A percentile compares a stretch with the other conserved stretches of the same genome.
phyloP scores from a whole-genome alignment of 1,140 invertebrate genomes.

The Lutraria rhynchaena region DNA sequence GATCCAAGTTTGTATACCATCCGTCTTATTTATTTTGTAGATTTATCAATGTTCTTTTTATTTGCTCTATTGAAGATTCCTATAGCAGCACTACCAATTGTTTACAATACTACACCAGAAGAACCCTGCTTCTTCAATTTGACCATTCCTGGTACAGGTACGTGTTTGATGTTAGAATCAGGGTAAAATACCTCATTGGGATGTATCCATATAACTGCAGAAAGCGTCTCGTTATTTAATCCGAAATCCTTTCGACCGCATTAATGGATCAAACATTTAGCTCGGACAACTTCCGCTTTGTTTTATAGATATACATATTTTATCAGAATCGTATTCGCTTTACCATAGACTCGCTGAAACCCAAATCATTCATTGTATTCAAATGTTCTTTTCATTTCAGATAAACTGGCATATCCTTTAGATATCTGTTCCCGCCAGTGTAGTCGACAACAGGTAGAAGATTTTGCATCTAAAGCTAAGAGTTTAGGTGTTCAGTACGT shows the following conservation, averaged over 20 bases:
- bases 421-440: slow-evolving; percentile 64
- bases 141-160: slow-evolving; percentile 19
- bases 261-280: too few species aligned
- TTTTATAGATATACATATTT: not conserved
- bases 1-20: too few species aligned
- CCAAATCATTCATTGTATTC: too few species aligned
- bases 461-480: slow-evolving; percentile 67
- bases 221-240: too few species aligned
- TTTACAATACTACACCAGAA: slow-evolving; percentile 6
- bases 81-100: slow-evolving; percentile 20
- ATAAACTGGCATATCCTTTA: slow-evolving; percentile 64
- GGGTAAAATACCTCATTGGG: not conserved
- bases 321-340: not conserved
- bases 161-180: not conserved
- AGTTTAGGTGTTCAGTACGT: slow-evolving; percentile 74
- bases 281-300: not conserved
- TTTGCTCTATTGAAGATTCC: not conserved
- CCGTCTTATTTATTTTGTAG: too few species aligned
- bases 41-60: too few species aligned
- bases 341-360: too few species aligned
- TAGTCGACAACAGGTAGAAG: slow-evolving; percentile 63
- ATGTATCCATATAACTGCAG: not conserved
- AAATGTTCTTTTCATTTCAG: slow-evolving; percentile 59
- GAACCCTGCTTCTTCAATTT: not conserved
- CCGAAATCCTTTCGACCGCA: too few species aligned